These are phyloP conservation scores for Antechinus stuartii DNA, from an alignment of 2,113 vertebrate species.

Conservation along the genomic window DNA sequence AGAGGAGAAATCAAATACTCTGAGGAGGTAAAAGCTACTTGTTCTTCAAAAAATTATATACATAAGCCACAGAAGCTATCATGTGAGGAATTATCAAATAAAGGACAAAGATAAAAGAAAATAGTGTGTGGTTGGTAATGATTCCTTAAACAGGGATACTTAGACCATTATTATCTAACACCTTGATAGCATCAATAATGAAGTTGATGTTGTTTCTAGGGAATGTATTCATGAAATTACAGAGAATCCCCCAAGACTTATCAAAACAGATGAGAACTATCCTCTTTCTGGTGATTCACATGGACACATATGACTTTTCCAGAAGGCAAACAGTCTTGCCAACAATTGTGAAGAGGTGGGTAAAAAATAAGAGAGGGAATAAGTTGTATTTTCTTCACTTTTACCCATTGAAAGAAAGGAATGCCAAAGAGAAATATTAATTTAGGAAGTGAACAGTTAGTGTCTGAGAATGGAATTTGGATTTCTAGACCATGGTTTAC, in stretches of 20 bases:
- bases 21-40: background rate
- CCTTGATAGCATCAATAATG: no score
- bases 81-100: background rate
- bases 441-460: conserved; percentile 1
- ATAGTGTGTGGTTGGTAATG: no score
- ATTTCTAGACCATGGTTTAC: background rate
- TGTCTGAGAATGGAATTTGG: background rate
- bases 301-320: background rate
- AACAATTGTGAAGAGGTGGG: background rate
- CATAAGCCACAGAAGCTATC: background rate
- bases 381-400: background rate
- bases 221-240: background rate
- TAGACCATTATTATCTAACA: no score
- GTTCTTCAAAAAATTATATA: background rate
- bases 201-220: background rate
- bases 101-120: background rate
- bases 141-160: no score
- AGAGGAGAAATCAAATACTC: background rate
- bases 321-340: background rate
- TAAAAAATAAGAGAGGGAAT: background rate
- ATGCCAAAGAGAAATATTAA: background rate
- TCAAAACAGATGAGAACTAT: background rate
- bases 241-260: background rate
- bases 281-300: background rate
- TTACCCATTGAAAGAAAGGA: background rate